A percentile compares a stretch with the other conserved stretches of the same genome.
Evolutionary conservation across 1,140 invertebrate species (phyloP).

Genomic region (Trichonephila clavata): DNA sequence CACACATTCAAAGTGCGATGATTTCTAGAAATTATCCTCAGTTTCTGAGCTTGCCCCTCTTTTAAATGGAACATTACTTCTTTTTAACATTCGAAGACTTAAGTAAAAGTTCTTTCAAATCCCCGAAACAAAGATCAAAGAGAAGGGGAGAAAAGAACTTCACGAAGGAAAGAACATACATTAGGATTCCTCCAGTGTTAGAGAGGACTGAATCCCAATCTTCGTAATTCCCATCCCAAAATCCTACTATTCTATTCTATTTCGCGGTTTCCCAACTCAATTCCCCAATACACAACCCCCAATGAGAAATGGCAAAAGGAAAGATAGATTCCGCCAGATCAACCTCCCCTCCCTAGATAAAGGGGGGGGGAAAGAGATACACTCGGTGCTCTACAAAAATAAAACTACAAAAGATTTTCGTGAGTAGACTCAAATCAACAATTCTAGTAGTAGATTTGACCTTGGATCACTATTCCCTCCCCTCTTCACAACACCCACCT

Average conservation of each 20-base stretch:
- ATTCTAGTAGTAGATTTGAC: constrained; percentile 59
- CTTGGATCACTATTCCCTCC: constrained; percentile 30
- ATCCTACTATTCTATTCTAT: constrained; percentile 48
- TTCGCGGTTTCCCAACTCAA: constrained; percentile 43
- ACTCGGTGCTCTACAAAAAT: background rate
- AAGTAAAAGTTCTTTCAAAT: background rate
- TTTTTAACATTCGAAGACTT: background rate
- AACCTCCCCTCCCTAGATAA: background rate
- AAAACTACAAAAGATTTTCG: constrained; percentile 24
- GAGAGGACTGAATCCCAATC: background rate
- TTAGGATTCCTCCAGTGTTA: background rate
- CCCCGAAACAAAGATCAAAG: background rate
- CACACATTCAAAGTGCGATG: too few species aligned
- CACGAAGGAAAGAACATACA: background rate
- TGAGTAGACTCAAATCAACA: constrained; percentile 66
- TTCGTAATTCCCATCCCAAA: constrained; percentile 34
- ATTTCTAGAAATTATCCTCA: too few species aligned
- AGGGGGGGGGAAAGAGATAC: background rate
- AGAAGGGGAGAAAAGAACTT: background rate
- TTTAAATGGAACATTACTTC: too few species aligned
- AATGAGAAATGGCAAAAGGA: background rate
- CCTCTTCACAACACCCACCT: background rate
- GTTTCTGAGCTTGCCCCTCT: too few species aligned
- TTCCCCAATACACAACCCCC: constrained; percentile 23
- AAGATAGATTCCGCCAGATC: background rate